Percentiles rank a stretch among this genome's conserved stretches.
phyloP scores from a whole-genome alignment of 2,113 vertebrate species.

The Dryoscopus gambensis region DNA sequence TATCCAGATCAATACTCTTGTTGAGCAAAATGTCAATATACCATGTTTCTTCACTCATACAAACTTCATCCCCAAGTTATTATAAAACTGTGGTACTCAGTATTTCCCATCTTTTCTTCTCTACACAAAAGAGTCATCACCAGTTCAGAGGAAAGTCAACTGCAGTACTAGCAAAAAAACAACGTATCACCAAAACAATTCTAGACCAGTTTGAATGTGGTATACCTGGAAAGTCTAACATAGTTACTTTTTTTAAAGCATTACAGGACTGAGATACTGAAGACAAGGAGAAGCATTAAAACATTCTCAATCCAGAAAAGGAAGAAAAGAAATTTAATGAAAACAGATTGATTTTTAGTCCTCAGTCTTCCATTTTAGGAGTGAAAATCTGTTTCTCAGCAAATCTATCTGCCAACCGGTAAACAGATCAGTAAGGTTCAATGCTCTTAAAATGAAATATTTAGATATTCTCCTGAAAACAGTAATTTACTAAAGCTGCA shows the following conservation, averaged over 20 bases:
- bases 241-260: neutral
- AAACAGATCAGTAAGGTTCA: neutral
- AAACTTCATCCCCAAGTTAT: neutral
- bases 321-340: neutral
- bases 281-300: neutral
- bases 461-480: neutral
- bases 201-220: neutral
- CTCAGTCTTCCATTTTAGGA: slow-evolving; percentile 3
- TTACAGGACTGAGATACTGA: neutral
- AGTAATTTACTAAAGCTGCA: neutral
- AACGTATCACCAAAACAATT: neutral
- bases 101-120: neutral
- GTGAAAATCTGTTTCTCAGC: neutral
- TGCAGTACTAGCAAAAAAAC: neutral
- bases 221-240: neutral
- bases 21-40: neutral
- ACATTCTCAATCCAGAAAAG: neutral
- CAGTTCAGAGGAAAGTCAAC: neutral
- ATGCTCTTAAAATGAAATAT: slow-evolving; percentile 3
- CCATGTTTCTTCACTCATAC: neutral
- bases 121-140: neutral
- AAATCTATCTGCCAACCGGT: slow-evolving; percentile 1
- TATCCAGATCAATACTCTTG: neutral
- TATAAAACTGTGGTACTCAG: neutral
- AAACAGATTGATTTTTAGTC: neutral